Conservation (phyloP, 2,888 invertebrate species). For the Rhagonycha fulva region DNA sequence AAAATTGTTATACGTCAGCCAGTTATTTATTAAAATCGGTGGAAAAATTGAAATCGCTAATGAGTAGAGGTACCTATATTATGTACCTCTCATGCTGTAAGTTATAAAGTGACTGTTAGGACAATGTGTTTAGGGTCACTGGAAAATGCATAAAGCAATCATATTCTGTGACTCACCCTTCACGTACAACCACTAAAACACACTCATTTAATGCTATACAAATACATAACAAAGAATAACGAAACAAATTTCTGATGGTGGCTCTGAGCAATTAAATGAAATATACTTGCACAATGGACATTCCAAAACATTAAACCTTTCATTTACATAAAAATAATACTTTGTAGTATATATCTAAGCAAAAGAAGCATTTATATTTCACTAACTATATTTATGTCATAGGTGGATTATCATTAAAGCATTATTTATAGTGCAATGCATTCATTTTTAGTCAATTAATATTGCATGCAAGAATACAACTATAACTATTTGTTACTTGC, state of each 20-base stretch:
- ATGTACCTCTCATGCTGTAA: not conserved
- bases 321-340: slow-evolving; percentile 18
- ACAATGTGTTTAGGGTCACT: slow-evolving; percentile 22
- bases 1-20: not conserved
- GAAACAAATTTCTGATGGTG: slow-evolving; percentile 30
- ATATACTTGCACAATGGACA: slow-evolving; percentile 37
- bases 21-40: not conserved
- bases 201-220: slow-evolving; percentile 34
- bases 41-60: not conserved
- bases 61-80: not conserved
- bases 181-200: slow-evolving; percentile 28
- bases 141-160: slow-evolving; percentile 31
- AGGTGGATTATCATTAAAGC: slow-evolving; percentile 6
- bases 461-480: not conserved
- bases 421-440: slow-evolving; percentile 10
- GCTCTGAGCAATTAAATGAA: slow-evolving; percentile 34
- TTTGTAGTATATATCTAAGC: slow-evolving; percentile 1
- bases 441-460: slow-evolving; percentile 2
- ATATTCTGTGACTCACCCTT: slow-evolving; percentile 36
- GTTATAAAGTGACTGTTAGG: slow-evolving; percentile 4
- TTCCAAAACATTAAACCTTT: slow-evolving; percentile 41
- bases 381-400: slow-evolving; percentile 10
- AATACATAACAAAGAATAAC: slow-evolving; percentile 35
- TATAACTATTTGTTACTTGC: not conserved
- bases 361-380: slow-evolving; percentile 13